Evolutionary conservation across 2,888 invertebrate species (phyloP).

Genomic region (Mesochorus sp.): DNA sequence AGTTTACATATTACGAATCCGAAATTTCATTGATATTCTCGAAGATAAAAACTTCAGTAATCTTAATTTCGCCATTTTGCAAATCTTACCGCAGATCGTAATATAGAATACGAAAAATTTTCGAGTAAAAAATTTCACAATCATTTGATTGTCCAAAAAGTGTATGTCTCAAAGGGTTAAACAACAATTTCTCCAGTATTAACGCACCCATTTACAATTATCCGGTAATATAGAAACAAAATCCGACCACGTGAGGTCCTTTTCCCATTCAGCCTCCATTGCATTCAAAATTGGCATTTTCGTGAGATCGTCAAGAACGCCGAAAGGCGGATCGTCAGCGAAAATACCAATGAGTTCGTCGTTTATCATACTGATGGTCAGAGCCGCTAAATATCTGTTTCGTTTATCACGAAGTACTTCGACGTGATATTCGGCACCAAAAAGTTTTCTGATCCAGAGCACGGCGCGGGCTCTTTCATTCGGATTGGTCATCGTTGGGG

Average conservation of each 20-base stretch:
- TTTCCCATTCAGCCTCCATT: conserved; percentile 81
- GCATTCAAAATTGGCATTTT: conserved; percentile 70
- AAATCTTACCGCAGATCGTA: too few species aligned
- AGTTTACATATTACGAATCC: too few species aligned
- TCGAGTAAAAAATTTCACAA: too few species aligned
- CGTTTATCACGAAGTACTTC: conserved; percentile 81
- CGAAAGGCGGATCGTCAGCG: conserved; percentile 76
- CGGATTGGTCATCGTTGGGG: conserved; percentile 79
- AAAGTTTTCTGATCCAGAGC: conserved; percentile 83
- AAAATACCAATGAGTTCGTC: conserved; percentile 81
- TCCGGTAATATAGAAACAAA: conserved; percentile 79
- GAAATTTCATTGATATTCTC: too few species aligned
- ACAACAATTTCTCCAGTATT: too few species aligned
- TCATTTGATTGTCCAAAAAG: too few species aligned
- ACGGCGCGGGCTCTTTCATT: conserved; percentile 77
- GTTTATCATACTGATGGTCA: conserved; percentile 80
- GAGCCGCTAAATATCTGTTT: conserved; percentile 82
- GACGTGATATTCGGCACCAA: conserved; percentile 83
- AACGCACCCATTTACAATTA: conserved; percentile 63
- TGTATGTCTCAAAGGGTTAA: too few species aligned
- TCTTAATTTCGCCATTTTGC: too few species aligned
- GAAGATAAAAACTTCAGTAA: too few species aligned
- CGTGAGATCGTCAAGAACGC: conserved; percentile 78
- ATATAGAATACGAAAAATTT: too few species aligned
- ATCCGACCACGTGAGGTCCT: conserved; percentile 82